A percentile compares a stretch with the other conserved stretches of the same genome.
These are phyloP conservation scores for Tragelaphus scriptus DNA, from an alignment of 2,113 vertebrate genomes.

Conservation along the genomic window DNA sequence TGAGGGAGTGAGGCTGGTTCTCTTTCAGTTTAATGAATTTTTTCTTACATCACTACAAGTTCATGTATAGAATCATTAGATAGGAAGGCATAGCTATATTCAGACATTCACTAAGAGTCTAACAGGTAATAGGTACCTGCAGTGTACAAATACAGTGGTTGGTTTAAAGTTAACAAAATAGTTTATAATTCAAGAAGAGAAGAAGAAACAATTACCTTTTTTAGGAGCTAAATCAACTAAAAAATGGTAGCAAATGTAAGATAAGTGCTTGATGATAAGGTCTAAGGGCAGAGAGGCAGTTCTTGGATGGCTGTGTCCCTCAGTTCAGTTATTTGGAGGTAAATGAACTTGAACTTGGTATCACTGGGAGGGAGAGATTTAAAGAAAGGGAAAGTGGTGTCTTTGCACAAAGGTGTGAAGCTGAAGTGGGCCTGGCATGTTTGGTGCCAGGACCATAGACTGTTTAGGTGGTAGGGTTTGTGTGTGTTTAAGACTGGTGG, in stretches of 20 bases:
- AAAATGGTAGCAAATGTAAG: background rate
- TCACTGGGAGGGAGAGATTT: background rate
- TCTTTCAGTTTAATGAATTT: background rate
- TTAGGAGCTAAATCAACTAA: background rate
- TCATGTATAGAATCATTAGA: background rate
- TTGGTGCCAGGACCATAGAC: background rate
- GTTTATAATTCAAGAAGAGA: background rate
- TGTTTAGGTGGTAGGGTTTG: background rate
- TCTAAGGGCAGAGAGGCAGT: background rate
- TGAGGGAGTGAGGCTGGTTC: background rate
- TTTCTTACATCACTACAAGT: background rate
- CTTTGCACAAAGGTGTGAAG: background rate
- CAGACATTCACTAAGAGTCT: background rate
- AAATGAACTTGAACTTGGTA: background rate
- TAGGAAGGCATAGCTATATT: background rate
- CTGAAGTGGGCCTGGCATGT: background rate
- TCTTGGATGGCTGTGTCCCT: background rate
- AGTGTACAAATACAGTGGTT: background rate
- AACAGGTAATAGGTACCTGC: background rate
- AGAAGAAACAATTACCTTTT: background rate
- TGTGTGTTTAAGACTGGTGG: background rate
- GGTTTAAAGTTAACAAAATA: background rate
- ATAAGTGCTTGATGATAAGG: background rate
- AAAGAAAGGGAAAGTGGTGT: background rate
- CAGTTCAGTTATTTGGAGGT: background rate